Evolutionary conservation across 1,140 invertebrate species (phyloP), one percentile per base, ranked within the genome.

Genomic region (Stenopsyche tienmushanensis): DNA sequence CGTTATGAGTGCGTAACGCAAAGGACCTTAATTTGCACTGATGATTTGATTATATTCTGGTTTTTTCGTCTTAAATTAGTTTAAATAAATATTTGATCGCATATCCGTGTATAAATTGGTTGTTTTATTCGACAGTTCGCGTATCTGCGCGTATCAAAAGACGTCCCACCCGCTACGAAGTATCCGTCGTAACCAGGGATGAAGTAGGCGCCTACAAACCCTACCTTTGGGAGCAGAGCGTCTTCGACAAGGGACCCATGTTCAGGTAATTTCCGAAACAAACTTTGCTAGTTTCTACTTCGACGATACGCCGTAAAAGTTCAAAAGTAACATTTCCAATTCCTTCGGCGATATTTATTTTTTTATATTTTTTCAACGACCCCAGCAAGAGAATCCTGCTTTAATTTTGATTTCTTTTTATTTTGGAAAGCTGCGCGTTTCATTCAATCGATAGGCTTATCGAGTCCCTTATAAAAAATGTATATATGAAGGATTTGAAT

Each of bases 161-260:
- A 70, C 90, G 92, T 74, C 87, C 92, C 0, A 93, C 91, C 1
- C 82, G 90, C 73, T 96, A 95, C 75, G 92, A 96, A 77, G 90
- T 94, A 45, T 93, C 93, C 0, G 94, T 99, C 2, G 93, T 97
- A 17, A 97, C 96, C 0, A 84, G 96, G 49, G 94, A 98, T 76
- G 96, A 98, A 83, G 97, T 99, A 0, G 96, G 96, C 9, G 93
- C 92, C 59, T 98, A 98, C 83, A 97, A 97, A 74, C 96, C 96
- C 25, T 93, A 95, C 75, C 82, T 98, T 10, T 96, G 94, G 87
- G 92, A 94, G 75, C 92, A 96, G 77, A 93, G 91, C 53, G 88
- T 96, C 42, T 97, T 97, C 77, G 90, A 94, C 75, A 96, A 94
- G 84, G 94, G 94, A 25, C 86, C 91, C 45, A 87, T 88, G 86